Evolutionary conservation across 2,113 vertebrate species (phyloP), one percentile per base, ranked within the genome.

Genomic region (Eulacestoma nigropectus): DNA sequence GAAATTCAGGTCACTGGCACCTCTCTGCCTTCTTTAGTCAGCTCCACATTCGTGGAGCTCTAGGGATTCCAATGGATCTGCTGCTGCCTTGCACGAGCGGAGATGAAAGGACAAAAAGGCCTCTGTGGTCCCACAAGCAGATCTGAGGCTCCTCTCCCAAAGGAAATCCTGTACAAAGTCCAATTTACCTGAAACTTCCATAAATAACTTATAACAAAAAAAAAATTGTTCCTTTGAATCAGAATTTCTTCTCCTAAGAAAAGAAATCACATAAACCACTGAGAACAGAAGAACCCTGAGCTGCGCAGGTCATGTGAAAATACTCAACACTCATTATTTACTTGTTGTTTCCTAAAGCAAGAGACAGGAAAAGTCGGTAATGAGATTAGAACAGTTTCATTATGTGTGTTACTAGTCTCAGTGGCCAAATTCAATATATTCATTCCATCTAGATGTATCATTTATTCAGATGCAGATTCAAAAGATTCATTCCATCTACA

Each of bases 1-100:
- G 82, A 93, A 93, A 97, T 94, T 83, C 70, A 88, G 92, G 94
- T 93, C 88, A 92, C 79, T 86, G 88, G 79, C 85, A 95, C 85
- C 88, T 93, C 30, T 83, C 85, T 79, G 76, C 42, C 50, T 91
- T 44, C 87, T 92, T 84, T 14, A 76, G 62, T 75, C 41, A 92
- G 84, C 84, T 72, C 74, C 68, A 52, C 47, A 7, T 63, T 62
- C 52, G 10, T 23, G 84, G 82, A 63, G 73, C 84, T 74, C 89
- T 3, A 56, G 74, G 87, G 89, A 87, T 81, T 68, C 87, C 55
- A 75, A 30, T 16, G 47, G 70, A 84, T 78, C 77, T 95, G 41
- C 80, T 53, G 12, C 74, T 84, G 56, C 80, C 44, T 72, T 78
- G 39, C 55, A 93, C 27, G 14, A 80, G 78, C 17, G 44, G 23